Percentiles rank a stretch among this genome's conserved stretches.
These are phyloP conservation scores for Diarsia rubi DNA, from an alignment of 2,888 invertebrate species.

Conservation along the genomic window DNA sequence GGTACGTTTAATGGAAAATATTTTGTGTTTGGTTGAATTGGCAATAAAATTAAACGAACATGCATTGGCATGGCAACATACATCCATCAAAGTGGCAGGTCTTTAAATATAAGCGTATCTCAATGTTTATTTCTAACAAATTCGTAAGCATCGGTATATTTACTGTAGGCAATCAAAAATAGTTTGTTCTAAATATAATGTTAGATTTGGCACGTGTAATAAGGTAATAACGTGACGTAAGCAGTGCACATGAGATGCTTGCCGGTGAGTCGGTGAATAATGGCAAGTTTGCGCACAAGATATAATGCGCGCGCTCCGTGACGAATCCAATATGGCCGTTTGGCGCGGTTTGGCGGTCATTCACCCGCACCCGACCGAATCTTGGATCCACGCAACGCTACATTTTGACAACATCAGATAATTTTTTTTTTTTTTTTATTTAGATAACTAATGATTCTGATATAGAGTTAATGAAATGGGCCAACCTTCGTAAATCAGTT, in stretches of 20 bases:
- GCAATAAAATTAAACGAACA: constrained; percentile 22
- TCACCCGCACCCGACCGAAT: constrained; percentile 84
- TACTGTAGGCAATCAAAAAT: constrained; percentile 47
- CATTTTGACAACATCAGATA: constrained; percentile 78
- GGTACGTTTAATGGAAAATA: neutral
- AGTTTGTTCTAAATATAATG: constrained; percentile 54
- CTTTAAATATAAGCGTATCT: constrained; percentile 41
- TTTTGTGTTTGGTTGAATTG: constrained; percentile 6
- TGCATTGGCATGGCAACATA: constrained; percentile 29
- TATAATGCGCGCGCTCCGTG: constrained; percentile 87
- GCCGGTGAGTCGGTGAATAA: constrained; percentile 56
- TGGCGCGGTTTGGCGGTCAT: constrained; percentile 89
- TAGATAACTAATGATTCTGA: constrained; percentile 23
- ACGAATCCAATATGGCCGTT: constrained; percentile 89
- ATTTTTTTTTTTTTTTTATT: constrained; percentile 32
- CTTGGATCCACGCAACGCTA: constrained; percentile 78
- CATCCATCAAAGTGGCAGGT: constrained; percentile 25
- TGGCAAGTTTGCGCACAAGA: constrained; percentile 77
- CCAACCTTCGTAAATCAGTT: neutral
- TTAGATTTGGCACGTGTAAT: constrained; percentile 57
- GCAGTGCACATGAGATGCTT: constrained; percentile 55
- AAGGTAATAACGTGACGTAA: constrained; percentile 56
- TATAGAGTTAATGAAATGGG: constrained; percentile 14
- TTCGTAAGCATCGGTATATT: constrained; percentile 48
- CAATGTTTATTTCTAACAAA: constrained; percentile 53